Base-by-base conservation (phyloP, 2,797 vertebrate species). In the Antennarius maculatus region DNA sequence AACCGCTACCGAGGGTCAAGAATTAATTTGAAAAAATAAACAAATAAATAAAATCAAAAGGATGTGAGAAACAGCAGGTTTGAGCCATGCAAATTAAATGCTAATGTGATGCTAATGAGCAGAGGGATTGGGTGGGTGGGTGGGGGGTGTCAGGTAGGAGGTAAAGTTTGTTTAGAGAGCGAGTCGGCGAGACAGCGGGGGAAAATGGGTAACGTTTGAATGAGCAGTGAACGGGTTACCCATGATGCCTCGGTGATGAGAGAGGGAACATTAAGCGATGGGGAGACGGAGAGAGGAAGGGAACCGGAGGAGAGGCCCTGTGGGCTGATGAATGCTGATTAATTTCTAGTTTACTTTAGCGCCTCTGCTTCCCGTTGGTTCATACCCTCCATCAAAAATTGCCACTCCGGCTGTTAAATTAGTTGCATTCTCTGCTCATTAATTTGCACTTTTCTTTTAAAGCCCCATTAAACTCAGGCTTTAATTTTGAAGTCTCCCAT, bases 131-230 rank as follows among this genome's bases (percentile, higher is more conserved):
- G 90, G 85, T 74, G 80, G 77, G 72, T n/a, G 87, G 81, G 62
- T 56, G 71, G 79, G 62, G 79, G 29, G 46, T 39, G 71, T 69
- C 86, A 90, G 88, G 89, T 85, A 92, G 92, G 87, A 92, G 92
- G 91, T 94, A 95, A 95, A 94, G 93, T 95, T 96, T 95, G 92
- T 92, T 95, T 95, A 95, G 92, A 91, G 91, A 93, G 92, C 93
- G 85, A 89, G 91, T 90, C 89, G 77, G 94, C 92, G 92, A 93
- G 90, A 94, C 91, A 76, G 90, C 90, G 86, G 91, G 90, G 91
- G 90, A 87, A 84, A 91, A 91, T 92, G 87, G 87, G 86, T 78
- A 62, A 93, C 81, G 94, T 90, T 92, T 91, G 92, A 91, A 37
- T 95, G 95, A 96, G 89, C 95, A 96, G 93, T 95, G 95, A 96